These are phyloP conservation scores for Cryptotis parvus DNA, from an alignment of 2,113 vertebrate species.

Conservation along the genomic window DNA sequence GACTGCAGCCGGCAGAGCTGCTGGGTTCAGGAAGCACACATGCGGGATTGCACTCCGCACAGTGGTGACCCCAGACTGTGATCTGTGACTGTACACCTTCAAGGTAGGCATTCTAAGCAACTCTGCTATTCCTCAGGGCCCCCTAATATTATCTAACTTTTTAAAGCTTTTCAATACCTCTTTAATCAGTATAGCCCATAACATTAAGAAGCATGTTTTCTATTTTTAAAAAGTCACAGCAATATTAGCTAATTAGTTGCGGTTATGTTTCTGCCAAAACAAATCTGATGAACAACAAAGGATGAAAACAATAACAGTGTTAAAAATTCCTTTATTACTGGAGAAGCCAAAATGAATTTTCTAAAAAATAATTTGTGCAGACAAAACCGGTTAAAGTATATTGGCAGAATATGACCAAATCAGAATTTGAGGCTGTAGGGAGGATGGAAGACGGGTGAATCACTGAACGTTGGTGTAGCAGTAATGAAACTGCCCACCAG, in stretches of 20 bases:
- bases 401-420: background rate
- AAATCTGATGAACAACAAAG: constrained; percentile 26
- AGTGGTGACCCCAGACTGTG: too few relatives aligned
- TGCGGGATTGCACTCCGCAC: too few relatives aligned
- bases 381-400: constrained; percentile 44
- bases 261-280: constrained; percentile 22
- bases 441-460: background rate
- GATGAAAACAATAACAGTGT: background rate
- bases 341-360: constrained; percentile 20
- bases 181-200: background rate
- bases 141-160: background rate
- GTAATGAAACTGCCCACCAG: background rate
- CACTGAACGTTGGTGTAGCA: background rate
- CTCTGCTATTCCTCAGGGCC: too few relatives aligned
- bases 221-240: constrained; percentile 23
- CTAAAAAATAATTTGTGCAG: constrained; percentile 21
- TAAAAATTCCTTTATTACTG: background rate
- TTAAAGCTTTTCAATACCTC: constrained; percentile 43
- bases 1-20: too few relatives aligned
- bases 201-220: constrained; percentile 38
- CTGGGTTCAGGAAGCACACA: too few relatives aligned
- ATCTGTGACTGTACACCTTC: too few relatives aligned
- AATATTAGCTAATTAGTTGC: constrained; percentile 25
- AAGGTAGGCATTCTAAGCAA: too few relatives aligned
- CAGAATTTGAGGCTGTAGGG: background rate